Evolutionary conservation across 2,888 invertebrate species (phyloP).

Genomic region (Heteromurus nitidus): DNA sequence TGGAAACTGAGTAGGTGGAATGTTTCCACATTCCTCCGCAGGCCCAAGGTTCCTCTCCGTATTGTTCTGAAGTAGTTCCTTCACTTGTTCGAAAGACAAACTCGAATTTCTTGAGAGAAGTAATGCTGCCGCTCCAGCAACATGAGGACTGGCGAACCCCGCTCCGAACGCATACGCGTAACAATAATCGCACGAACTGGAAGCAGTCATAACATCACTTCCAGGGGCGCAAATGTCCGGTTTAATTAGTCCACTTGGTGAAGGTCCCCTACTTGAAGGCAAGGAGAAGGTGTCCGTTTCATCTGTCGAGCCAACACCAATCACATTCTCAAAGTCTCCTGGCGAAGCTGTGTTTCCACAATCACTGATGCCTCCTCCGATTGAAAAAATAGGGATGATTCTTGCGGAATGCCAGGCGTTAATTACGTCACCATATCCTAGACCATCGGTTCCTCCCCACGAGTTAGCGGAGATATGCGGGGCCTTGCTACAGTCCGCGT

Average conservation of each 20-base stretch:
- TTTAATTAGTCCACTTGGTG: conserved; percentile 44
- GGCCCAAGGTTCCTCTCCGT: neutral
- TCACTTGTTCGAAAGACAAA: conserved; percentile 18
- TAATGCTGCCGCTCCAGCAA: conserved; percentile 7
- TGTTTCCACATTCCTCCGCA: conserved; percentile 36
- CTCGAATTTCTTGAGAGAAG: neutral
- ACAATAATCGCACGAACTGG: conserved; percentile 35
- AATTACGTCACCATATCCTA: neutral
- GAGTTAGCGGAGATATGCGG: neutral
- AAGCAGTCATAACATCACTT: conserved; percentile 47
- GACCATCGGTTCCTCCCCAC: neutral
- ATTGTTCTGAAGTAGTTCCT: neutral
- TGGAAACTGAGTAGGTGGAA: conserved; percentile 22
- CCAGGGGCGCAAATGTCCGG: conserved; percentile 67
- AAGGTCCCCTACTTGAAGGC: neutral
- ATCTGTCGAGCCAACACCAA: conserved; percentile 3
- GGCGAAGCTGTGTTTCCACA: no score
- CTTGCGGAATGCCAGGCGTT: conserved; percentile 8
- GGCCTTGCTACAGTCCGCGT: neutral
- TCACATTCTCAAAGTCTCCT: neutral
- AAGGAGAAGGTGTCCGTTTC: neutral
- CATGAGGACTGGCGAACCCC: conserved; percentile 53
- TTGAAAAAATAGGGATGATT: conserved; percentile 13
- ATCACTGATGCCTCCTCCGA: no score
- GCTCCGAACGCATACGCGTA: conserved; percentile 37